Conservation (phyloP, 2,113 vertebrate species). For the Chloropsis hardwickii region DNA sequence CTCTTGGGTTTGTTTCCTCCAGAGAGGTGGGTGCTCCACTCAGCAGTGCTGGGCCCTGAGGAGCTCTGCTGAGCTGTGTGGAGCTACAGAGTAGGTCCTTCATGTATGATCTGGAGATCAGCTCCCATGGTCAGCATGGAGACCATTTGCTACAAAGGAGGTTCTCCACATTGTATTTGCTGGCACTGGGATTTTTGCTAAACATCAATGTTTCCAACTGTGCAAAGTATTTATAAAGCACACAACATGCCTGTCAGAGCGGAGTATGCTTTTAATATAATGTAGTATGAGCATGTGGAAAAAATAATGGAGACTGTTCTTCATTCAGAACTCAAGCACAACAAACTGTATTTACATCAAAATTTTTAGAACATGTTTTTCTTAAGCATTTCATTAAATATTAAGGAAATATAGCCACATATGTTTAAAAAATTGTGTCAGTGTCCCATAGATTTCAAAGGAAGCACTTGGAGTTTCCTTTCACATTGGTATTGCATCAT, state of each 20-base stretch:
- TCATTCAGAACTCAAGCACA: slow-evolving; percentile 51
- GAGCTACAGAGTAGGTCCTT: background rate
- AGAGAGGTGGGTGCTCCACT: background rate
- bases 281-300: slow-evolving; percentile 14
- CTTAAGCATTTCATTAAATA: slow-evolving; percentile 38
- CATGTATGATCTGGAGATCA: background rate
- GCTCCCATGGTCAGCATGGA: background rate
- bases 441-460: background rate
- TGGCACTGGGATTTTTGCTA: background rate
- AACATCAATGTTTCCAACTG: slow-evolving; percentile 37
- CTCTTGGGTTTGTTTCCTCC: background rate
- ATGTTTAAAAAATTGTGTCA: background rate
- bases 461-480: slow-evolving; percentile 24
- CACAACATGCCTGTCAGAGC: slow-evolving; percentile 28
- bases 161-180: background rate
- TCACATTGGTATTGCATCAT: background rate
- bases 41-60: background rate
- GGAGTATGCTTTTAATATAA: slow-evolving; percentile 27
- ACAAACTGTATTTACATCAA: slow-evolving; percentile 32
- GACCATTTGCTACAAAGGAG: background rate
- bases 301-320: slow-evolving; percentile 38
- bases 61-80: background rate
- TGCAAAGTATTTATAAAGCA: slow-evolving; percentile 49
- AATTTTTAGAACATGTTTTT: slow-evolving; percentile 62
- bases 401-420: background rate